A percentile compares a stretch with the other conserved stretches of the same genome.
phyloP scores from a whole-genome alignment of 2,797 vertebrate species.

The Enteromius mattozi region DNA sequence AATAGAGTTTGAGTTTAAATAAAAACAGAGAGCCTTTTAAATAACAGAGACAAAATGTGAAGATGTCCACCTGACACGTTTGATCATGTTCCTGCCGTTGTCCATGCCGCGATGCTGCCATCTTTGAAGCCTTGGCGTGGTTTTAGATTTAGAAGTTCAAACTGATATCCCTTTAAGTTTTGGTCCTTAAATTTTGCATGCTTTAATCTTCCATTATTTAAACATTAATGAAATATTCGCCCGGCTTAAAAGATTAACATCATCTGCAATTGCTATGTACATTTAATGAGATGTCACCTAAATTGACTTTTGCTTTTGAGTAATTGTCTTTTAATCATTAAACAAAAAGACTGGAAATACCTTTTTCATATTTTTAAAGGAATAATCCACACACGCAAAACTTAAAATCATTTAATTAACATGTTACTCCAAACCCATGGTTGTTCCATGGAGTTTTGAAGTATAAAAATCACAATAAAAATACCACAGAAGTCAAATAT shows the following conservation, averaged over 20 bases:
- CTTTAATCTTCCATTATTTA: conserved; percentile 51
- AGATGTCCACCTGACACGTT: conserved; percentile 31
- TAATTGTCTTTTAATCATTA: conserved; percentile 49
- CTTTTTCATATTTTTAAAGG: background rate
- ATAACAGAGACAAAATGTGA: conserved; percentile 22
- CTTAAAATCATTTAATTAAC: background rate
- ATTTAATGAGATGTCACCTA: conserved; percentile 46
- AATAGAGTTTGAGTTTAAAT: conserved; percentile 35
- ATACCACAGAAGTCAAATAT: too few relatives aligned
- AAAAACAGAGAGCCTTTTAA: conserved; percentile 50
- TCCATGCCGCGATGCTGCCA: background rate
- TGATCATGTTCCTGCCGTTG: conserved; percentile 5
- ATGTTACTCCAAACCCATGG: background rate
- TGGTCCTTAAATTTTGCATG: conserved; percentile 46
- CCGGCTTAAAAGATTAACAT: conserved; percentile 38
- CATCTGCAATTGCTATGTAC: conserved; percentile 42
- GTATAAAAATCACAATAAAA: background rate
- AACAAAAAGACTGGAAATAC: conserved; percentile 35
- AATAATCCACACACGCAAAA: background rate
- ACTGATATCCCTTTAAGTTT: conserved; percentile 16
- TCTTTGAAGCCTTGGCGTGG: conserved; percentile 3
- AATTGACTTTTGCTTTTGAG: conserved; percentile 31
- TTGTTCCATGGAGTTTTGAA: background rate
- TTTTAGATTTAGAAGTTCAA: conserved; percentile 19
- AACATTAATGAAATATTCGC: conserved; percentile 51